phyloP scores from a whole-genome alignment of 1,140 invertebrate species.

The Megathymus violae region DNA sequence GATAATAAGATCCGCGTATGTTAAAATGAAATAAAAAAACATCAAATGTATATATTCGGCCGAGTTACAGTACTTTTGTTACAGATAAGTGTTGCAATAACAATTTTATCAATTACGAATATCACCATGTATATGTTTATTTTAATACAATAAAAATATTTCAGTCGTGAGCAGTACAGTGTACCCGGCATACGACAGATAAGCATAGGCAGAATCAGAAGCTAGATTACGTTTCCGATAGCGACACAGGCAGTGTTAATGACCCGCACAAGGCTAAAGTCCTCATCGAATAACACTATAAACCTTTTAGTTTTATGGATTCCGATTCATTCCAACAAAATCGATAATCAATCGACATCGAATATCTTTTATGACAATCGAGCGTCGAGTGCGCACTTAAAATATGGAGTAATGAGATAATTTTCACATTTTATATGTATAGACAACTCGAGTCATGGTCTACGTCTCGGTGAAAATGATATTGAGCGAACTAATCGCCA shows the following conservation, averaged over 20 bases:
- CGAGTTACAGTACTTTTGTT: not conserved
- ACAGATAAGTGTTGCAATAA: slow-evolving; percentile 1
- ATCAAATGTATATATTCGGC: no score
- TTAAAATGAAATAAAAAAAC: no score
- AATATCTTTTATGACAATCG: slow-evolving; percentile 75
- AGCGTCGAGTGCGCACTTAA: slow-evolving; percentile 48
- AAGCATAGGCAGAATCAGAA: slow-evolving; percentile 64
- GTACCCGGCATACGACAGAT: slow-evolving; percentile 55
- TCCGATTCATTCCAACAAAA: slow-evolving; percentile 73
- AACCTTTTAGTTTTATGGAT: slow-evolving; percentile 78
- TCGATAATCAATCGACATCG: slow-evolving; percentile 58
- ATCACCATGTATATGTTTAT: slow-evolving; percentile 6
- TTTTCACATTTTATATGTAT: slow-evolving; percentile 52
- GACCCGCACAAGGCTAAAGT: slow-evolving; percentile 76
- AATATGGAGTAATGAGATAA: slow-evolving; percentile 44
- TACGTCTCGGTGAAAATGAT: slow-evolving; percentile 49
- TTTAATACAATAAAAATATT: slow-evolving; percentile 25
- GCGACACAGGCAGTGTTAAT: slow-evolving; percentile 67
- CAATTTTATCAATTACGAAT: slow-evolving; percentile 3
- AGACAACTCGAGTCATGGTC: slow-evolving; percentile 49
- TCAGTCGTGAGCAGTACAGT: slow-evolving; percentile 44
- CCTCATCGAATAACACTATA: slow-evolving; percentile 73
- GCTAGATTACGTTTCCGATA: slow-evolving; percentile 75
- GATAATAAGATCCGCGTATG: no score
- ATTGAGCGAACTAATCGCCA: slow-evolving; percentile 42